Base-by-base conservation (phyloP, 30 jellyfish, hydroid and myxozoan genomes). In the Mastigias papua region DNA sequence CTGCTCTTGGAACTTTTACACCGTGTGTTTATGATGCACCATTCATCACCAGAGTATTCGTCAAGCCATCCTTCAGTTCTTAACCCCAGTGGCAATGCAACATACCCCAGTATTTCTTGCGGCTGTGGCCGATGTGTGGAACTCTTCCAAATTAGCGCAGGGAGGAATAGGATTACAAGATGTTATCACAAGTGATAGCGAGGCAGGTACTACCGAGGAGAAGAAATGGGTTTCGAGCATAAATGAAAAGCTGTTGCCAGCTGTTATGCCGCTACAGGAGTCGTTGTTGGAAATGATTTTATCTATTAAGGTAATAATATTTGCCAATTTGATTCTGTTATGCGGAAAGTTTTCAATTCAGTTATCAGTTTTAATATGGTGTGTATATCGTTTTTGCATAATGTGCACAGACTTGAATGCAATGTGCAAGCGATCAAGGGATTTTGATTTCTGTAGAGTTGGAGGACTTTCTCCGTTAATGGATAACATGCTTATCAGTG, bases 91-190 rank as follows among this genome's bases (percentile, higher is more conserved):
- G n/a, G 97, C 99, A 17, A 89, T 94, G 88, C 91, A 94, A 73
- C 97, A 94, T 51, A 89, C 99, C 1, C 89, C 89, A 5, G 97
- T 94, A 3, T 94, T 94, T 84, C 92, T 94, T 29, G 97, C 99
- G 3, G 91, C 99, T 10, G 86, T 85, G 30, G 99, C 99, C 22
- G 99, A 94, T 58, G 99, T 94, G 9, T 94, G 99, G 99, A 77
- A 73, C 49, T 79, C 81, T 11, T 50, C 90, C 9, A 89, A 81
- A 67, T 30, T 15, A 32, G 0, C 48, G 13, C 66, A 29, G 7
- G 64, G 19, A 58, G 88, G 58, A 21, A 42, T 32, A 2, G 69
- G 35, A 19, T 21, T 27, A 1, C 69, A 37, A 34, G 23, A 20
- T 11, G 32, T 32, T 10, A n/a, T n/a, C n/a, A 33, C 86, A 20